Percentiles rank a stretch among this genome's conserved stretches.
phyloP scores from a whole-genome alignment of 2,888 invertebrate species.

The Drosophila siamana region DNA sequence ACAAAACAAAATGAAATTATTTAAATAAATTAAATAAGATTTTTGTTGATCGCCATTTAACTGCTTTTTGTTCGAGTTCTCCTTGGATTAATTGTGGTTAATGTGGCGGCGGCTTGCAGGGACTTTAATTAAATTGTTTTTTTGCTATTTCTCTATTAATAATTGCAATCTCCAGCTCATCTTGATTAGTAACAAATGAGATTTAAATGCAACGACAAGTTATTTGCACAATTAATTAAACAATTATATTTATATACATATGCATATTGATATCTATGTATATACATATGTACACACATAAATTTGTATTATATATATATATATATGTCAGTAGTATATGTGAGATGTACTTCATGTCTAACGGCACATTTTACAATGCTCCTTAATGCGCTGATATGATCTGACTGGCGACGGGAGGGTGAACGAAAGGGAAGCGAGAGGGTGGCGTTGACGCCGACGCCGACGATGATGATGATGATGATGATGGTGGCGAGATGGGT shows the following conservation, averaged over 20 bases:
- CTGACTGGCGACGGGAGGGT: slow-evolving; percentile 13
- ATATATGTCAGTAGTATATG: slow-evolving; percentile 18
- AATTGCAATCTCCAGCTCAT: background rate
- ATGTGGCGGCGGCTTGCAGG: slow-evolving; percentile 31
- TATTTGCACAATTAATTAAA: slow-evolving; percentile 73
- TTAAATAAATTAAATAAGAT: slow-evolving; percentile 83
- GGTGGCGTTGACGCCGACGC: background rate
- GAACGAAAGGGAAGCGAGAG: background rate
- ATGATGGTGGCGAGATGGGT: slow-evolving; percentile 18
- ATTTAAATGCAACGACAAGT: slow-evolving; percentile 69
- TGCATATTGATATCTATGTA: slow-evolving; percentile 40
- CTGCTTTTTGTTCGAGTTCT: slow-evolving; percentile 34
- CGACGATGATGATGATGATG: slow-evolving; percentile 8
- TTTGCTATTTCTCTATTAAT: slow-evolving; percentile 24
- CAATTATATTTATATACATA: slow-evolving; percentile 44
- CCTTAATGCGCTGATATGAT: slow-evolving; percentile 59
- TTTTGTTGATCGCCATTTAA: slow-evolving; percentile 61
- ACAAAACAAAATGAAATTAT: slow-evolving; percentile 81
- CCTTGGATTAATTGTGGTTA: slow-evolving; percentile 50
- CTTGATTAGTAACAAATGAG: slow-evolving; percentile 81
- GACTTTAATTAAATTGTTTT: slow-evolving; percentile 31
- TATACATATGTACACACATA: slow-evolving; percentile 33
- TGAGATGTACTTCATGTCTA: slow-evolving; percentile 10
- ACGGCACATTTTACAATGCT: slow-evolving; percentile 25
- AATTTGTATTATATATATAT: slow-evolving; percentile 38